Conservation (phyloP, 23 tunicate genomes). For the Ciona savignyi region DNA sequence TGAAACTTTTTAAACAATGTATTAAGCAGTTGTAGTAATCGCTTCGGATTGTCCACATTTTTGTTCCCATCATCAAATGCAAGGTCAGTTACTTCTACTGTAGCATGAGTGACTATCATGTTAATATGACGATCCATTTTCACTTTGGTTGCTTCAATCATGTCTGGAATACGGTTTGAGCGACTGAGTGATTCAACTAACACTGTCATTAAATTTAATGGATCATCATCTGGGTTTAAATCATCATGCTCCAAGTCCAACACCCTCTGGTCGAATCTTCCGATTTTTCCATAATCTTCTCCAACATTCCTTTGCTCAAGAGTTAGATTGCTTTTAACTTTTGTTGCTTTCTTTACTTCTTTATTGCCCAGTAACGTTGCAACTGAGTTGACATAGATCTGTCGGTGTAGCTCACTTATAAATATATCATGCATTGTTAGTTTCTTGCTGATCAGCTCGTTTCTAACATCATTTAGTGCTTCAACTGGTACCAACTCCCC, state of each 20-base stretch:
- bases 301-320: slow-evolving; percentile 8
- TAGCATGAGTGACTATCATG: slow-evolving; percentile 74
- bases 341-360: not conserved
- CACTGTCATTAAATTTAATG: slow-evolving; percentile 61
- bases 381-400: slow-evolving; percentile 61
- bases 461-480: slow-evolving; percentile 83
- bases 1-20: slow-evolving; percentile 72
- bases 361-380: not conserved
- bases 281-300: slow-evolving; percentile 34
- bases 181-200: slow-evolving; percentile 64
- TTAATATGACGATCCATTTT: slow-evolving; percentile 86
- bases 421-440: slow-evolving; percentile 65
- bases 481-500: slow-evolving; percentile 71
- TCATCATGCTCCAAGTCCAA: slow-evolving; percentile 51
- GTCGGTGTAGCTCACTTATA: slow-evolving; percentile 79
- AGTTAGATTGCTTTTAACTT: not conserved
- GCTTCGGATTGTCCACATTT: slow-evolving; percentile 55
- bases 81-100: slow-evolving; percentile 80
- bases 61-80: slow-evolving; percentile 58
- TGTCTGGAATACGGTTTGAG: slow-evolving; percentile 49
- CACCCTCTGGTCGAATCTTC: slow-evolving; percentile 32
- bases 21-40: slow-evolving; percentile 65
- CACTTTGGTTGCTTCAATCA: slow-evolving; percentile 57
- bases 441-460: slow-evolving; percentile 72
- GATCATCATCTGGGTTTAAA: slow-evolving; percentile 53